Base-by-base conservation (phyloP, 2,797 vertebrate species). In the Carcharodon carcharias region DNA sequence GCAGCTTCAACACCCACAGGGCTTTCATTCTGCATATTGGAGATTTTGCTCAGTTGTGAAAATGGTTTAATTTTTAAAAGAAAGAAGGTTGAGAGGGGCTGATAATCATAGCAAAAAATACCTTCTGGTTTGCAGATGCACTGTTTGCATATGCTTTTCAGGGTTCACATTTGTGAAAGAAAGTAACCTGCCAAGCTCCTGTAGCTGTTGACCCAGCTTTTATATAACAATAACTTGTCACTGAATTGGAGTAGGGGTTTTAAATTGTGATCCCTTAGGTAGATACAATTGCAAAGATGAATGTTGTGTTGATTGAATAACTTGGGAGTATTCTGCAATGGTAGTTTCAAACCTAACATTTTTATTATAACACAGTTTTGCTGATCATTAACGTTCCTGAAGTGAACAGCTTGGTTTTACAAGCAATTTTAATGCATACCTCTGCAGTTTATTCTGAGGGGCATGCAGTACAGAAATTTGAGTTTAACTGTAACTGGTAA, bases 171-270 rank as follows among this genome's bases (percentile, higher is more conserved):
- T 77, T 54, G 65, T 45, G 26, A 16, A 67, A n/a, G 40, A 8
- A 45, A 35, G 35, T 58, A 31, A 7, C 97, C 98, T 96, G 96
- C 96, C 97, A 96, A 97, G 97, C 96, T 96, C 97, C 97, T 96
- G 91, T 97, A 8, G 61, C 11, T 21, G 9, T n/a, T 65, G 61
- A 26, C 16, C 7, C 67, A n/a, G 4, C 61, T 67, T 67, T 89
- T 58, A 18, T 67, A 21, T 67, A n/a, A 61, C 35, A 65, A 40
- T 18, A 92, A 21, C 21, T 0, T 45, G 40, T 67, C 63, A 93
- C n/a, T 65, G 6, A 6, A 45, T n/a, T 26, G 61, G 61, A 67
- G 8, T 40, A 45, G n/a, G 35, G 58, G 61, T 6, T 93, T 93
- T 93, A 65, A 93, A 65, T 40, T 67, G 8, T 93, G 9, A 45